Base-by-base conservation (phyloP, 2,888 invertebrate species). In the Drosophila eohydei region DNA sequence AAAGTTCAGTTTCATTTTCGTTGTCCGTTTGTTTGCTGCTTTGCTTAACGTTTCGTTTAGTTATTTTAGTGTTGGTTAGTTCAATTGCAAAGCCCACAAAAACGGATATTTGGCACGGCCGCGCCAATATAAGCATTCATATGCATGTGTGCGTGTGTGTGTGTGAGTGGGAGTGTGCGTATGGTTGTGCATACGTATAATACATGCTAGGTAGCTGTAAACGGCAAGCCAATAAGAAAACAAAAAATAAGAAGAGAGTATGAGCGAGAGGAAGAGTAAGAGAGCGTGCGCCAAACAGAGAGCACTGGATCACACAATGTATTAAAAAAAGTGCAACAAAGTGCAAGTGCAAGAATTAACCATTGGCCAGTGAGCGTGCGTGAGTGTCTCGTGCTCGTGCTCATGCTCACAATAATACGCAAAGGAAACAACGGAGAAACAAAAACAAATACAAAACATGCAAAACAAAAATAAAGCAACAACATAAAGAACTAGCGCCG, bases 1-100 rank as follows among this genome's bases (percentile, higher is more conserved):
- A 90, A 86, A 88, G 86, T 86, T 88, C 90, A 83, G 86, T 89
- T 88, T 89, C 88, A 84, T 89, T 89, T 87, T 83, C 89, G 89
- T 89, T 88, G 72, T 72, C 65, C 72, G 83, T 73, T 78, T 69
- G 64, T 41, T 68, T 50, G 44, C 51, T 34, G 55, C 26, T 51
- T 28, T 71, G 36, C 48, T 41, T 48, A 63, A 46, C 54, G 9
- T 69, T 63, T 65, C 59, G 60, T 38, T 66, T 78, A 50, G 51
- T 67, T 77, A 60, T 57, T 41, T 59, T 67, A 28, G 46, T 73
- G 34, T 68, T 63, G 57, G 69, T 74, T 56, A 57, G 66, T 65
- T 43, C 51, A 30, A 62, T 70, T 58, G 16, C 26, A 51, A 68
- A 51, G 58, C 32, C n/a, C 56, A 48, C 54, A 26, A 46, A 50